Base-by-base conservation (phyloP, 2,888 invertebrate genomes). In the Erebia ligea region DNA sequence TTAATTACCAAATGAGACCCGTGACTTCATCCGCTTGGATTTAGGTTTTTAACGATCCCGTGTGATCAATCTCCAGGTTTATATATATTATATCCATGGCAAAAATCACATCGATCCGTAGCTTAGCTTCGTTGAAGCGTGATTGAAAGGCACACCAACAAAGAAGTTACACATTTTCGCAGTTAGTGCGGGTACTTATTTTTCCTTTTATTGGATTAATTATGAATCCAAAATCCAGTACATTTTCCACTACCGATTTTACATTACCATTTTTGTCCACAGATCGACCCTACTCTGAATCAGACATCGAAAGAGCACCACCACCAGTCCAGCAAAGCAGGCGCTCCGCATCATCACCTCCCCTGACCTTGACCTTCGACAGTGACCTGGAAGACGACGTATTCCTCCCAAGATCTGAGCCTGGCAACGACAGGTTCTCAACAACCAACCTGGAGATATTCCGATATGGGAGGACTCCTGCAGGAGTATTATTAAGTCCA, bases 271-370 rank as follows among this genome's bases (percentile, higher is more conserved):
- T 77, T 80, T 81, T 72, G 72, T 80, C 58, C 68, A 70, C 89
- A 93, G 92, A 93, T 68, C 92, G 92, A 13, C 92, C 92, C 0
- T 91, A 86, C 79, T 93, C 92, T 50, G 92, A 93, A 71, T 92
- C 92, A 0, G 92, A 92, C 74, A 77, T 89, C 71, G 83, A 85
- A 40, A 82, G 87, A 19, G 85, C 84, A 21, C 74, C 83, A 1
- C 83, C 84, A 19, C 79, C 79, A 0, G 82, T 83, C 1, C 80
- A 75, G 15, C 86, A 85, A 64, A 85, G 86, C 75, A 85, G 90
- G 1, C 82, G 86, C 52, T 92, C 92, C 6, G 92, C 92, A 0
- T 89, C 91, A 0, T 89, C 90, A 0, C 91, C 92, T 0, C 91
- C 91, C 0, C 82, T 89, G 1, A 83, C 89, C 6, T 77, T 92